These are phyloP conservation scores for Magallana nippona DNA, from an alignment of 2,888 invertebrate genomes.

Conservation along the genomic window DNA sequence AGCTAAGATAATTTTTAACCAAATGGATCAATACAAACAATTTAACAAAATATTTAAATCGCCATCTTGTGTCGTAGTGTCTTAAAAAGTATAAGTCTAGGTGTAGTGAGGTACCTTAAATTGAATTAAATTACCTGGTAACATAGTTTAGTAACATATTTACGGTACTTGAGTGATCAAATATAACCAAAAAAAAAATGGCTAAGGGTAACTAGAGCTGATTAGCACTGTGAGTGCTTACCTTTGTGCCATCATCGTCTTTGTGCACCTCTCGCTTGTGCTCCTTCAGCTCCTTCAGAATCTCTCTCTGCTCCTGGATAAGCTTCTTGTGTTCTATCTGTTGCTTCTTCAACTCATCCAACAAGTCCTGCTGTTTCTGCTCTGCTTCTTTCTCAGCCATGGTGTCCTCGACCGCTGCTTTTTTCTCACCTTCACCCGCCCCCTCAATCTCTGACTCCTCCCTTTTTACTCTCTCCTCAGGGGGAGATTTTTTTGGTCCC, in stretches of 20 bases:
- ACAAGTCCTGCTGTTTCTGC: constrained; percentile 45
- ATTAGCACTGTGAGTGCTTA: background rate
- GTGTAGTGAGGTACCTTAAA: too few relatives aligned
- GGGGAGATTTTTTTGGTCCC: constrained; percentile 16
- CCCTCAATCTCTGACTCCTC: constrained; percentile 9
- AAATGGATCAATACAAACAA: too few relatives aligned
- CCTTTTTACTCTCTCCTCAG: constrained; percentile 35
- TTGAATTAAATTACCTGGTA: too few relatives aligned
- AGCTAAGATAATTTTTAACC: too few relatives aligned
- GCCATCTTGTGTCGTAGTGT: too few relatives aligned
- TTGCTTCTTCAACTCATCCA: constrained; percentile 48
- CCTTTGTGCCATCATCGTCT: constrained; percentile 41
- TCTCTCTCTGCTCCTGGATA: constrained; percentile 75
- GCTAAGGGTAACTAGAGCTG: too few relatives aligned
- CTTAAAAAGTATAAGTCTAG: too few relatives aligned
- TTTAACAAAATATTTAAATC: too few relatives aligned
- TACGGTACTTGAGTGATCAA: too few relatives aligned
- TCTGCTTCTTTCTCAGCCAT: constrained; percentile 30
- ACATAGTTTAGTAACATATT: too few relatives aligned
- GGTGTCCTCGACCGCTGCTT: background rate
- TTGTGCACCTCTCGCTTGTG: constrained; percentile 63
- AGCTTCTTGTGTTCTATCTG: constrained; percentile 54
- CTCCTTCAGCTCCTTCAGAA: constrained; percentile 75
- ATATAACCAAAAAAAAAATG: too few relatives aligned
- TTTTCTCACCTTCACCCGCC: constrained; percentile 45